Evolutionary conservation across 23 tunicate species (phyloP), one percentile per base, ranked within the genome.

Genomic region (Trididemnum nubilum): DNA sequence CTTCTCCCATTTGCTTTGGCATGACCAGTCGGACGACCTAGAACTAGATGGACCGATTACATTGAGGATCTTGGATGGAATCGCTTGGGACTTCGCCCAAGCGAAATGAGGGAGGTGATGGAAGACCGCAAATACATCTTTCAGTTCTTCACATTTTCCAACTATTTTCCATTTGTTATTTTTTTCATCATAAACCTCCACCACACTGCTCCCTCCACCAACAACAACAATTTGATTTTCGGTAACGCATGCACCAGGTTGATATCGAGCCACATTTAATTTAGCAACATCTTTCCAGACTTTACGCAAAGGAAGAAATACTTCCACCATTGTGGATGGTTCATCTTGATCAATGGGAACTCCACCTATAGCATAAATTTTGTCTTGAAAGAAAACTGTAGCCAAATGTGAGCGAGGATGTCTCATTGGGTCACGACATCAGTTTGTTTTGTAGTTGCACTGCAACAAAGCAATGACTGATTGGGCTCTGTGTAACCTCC

Each of bases 291-390:
- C 30, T 22, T 15, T 61, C 69, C 69, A 61, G 4, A 4, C 24
- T 9, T 61, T 61, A n/a, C 30, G 19, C 4, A n/a, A 25, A 9
- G 69, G 23, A 61, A 9, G 24, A 61, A 22, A 25, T 22, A 9
- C 5, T 61, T n/a, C 69, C 15, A 61, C 69, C 15, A 4, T 61
- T n/a, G 27, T 9, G 4, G 22, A 9, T 4, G 30, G 22, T 4
- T 24, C 5, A 61, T 61, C 22, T 22, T 61, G 15, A 5, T 25
- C 27, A 22, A 44, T 15, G 15, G 12, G 54, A 9, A 7, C 15
- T 7, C 69, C 69, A 61, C 69, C 69, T 4, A 61, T 61, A 22
- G 24, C 69, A 61, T 61, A 61, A 5, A 61, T 61, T 61, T 25
- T 24, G 5, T 24, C 23, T 22, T 25, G 5, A 22, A 25, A 22